Evolutionary conservation across 2,888 invertebrate species (phyloP), one percentile per base, ranked within the genome.

Genomic region (Caenorhabditis sp.): DNA sequence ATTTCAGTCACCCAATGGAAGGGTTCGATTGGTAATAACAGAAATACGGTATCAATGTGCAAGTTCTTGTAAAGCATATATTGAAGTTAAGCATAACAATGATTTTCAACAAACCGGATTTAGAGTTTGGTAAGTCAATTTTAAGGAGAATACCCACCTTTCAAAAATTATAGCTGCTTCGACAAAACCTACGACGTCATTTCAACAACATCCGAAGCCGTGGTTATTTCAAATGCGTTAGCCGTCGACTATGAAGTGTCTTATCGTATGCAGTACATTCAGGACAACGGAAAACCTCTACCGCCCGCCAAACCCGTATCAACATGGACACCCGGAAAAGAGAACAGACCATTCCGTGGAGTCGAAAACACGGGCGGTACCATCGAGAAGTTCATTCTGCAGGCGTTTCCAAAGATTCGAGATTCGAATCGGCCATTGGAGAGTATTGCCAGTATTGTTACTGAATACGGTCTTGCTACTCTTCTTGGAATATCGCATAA

Each of bases 21-120:
- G 83, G 31, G 83, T 83, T 54, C 65, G 83, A 17, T 55, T 85
- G 26, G 83, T 84, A 37, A 61, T 86, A 19, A 81, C 79, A 27
- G 79, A 79, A 27, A 78, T 81, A 1, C 68, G 76, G 17, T 86
- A 82, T 61, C 80, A 81, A 17, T 86, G 86, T 68, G 81, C 83
- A 10, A 66, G 77, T 17, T 81, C 85, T 0, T 86, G 86, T 68
- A 79, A 82, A 43, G 79, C 82, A 6, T 86, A 74, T 68, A 81
- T 86, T 36, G 86, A 86, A 61, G 74, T 86, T 19, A 86, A 86
- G 69, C 74, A 79, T 62, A 86, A 83, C 57, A 81, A 78, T 43
- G 86, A 86, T 64, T 85, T 85, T 64, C 86, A 86, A 62, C 84
- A 85, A 63, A 84, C 84, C 37, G 86, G 86, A 10, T 86, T 86